A percentile compares a stretch with the other conserved stretches of the same genome.
Conservation (phyloP, 2,113 vertebrate species). For the Erpornis zantholeuca region DNA sequence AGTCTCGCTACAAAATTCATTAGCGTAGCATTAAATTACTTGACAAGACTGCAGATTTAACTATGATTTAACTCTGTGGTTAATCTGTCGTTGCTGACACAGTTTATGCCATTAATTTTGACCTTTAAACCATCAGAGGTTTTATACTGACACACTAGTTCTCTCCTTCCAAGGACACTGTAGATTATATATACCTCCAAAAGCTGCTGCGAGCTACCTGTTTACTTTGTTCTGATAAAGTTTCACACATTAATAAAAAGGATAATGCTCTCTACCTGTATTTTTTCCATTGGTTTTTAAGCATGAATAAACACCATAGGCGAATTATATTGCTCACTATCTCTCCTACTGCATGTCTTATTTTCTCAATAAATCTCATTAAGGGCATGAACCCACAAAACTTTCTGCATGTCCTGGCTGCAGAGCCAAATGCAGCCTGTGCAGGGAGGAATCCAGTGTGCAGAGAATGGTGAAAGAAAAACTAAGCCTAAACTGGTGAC, state of each 20-base stretch:
- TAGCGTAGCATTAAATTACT: constrained; percentile 66
- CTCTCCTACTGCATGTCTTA: neutral
- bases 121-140: constrained; percentile 61
- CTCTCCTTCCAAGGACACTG: constrained; percentile 29
- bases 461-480: neutral
- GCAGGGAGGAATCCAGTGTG: neutral
- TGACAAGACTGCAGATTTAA: constrained; percentile 68
- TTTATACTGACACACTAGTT: constrained; percentile 46
- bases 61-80: constrained; percentile 63
- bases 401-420: neutral
- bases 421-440: neutral
- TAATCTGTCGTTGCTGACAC: constrained; percentile 67
- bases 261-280: neutral
- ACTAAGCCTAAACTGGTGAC: neutral
- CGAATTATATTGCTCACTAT: neutral
- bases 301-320: neutral
- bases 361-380: neutral
- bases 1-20: constrained; percentile 66
- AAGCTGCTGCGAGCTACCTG: constrained; percentile 7
- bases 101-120: constrained; percentile 59
- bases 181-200: neutral
- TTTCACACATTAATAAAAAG: constrained; percentile 28
- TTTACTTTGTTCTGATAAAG: neutral
- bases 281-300: constrained; percentile 26
- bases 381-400: neutral